Evolutionary conservation across 1,140 invertebrate species (phyloP), one percentile per base, ranked within the genome.

Genomic region (Eriocheir sinensis): DNA sequence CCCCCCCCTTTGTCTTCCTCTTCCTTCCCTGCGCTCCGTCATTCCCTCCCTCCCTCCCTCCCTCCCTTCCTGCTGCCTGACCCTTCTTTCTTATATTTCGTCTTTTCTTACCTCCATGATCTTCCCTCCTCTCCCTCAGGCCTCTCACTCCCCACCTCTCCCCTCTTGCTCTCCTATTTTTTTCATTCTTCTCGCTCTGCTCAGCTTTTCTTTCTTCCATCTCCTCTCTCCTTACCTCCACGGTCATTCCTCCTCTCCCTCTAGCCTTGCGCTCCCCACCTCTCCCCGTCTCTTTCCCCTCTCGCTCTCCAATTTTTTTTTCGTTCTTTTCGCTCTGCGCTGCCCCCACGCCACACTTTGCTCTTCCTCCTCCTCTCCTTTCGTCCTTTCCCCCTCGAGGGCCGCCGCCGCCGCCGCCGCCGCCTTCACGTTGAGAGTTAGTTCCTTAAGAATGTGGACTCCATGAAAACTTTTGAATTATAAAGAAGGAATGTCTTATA

Each of bases 401-500:
- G 21, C 60, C 27, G 30, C 32, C 2, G 0, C 40, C 38, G 0
- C 21, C 4, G n/a, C 27, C 12, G 17, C 85, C 40, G 3, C 36
- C 36, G 38, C 36, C 44, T 38, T 32, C 36, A 6, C 21, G 60
- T 72, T 72, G 60, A 72, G 17, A 27, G 27, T 72, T 72, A 21
- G 60, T 72, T 72, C 60, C 6, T 4, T 72, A 72, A 72, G 60
- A 72, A 72, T 72, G 60, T 72, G 60, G 60, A 72, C 60, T 72
- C n/a, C n/a, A n/a, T n/a, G 60, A 27, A 72, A 72, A 72, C 27
- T 72, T 72, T 72, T 21, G 17, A 4, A 72, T 72, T 72, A n/a
- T 72, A n/a, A 72, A n/a, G 60, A 72, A 72, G n/a, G 60, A 72
- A 72, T 72, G 27, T 72, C n/a, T 72, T n/a, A n/a, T 72, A 72